These are phyloP conservation scores for Clarias fuscus DNA, from an alignment of 2,797 vertebrate genomes.

Conservation along the genomic window DNA sequence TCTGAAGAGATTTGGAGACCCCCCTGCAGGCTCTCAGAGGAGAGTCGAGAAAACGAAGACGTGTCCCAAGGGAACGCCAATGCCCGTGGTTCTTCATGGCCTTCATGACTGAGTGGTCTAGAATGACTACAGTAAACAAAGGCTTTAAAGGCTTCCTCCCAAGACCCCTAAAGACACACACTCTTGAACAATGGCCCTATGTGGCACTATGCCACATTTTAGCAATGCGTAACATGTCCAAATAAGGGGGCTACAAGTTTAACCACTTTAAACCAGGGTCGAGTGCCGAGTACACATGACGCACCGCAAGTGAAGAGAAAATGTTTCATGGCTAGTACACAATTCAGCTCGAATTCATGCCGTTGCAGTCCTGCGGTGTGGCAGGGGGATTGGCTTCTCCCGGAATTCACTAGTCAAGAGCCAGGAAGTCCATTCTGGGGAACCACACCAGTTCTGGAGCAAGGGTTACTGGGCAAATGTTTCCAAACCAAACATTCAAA, in stretches of 20 bases:
- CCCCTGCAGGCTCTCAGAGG: conserved; percentile 15
- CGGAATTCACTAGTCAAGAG: conserved; percentile 23
- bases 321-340: conserved; percentile 12
- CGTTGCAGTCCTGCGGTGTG: conserved; percentile 19
- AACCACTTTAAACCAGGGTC: conserved; percentile 29
- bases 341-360: conserved; percentile 11
- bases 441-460: conserved; percentile 38
- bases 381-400: background rate
- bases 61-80: conserved; percentile 35
- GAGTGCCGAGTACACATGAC: conserved; percentile 3
- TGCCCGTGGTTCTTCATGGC: conserved; percentile 21
- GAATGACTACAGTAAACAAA: conserved; percentile 47
- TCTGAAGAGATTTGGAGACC: conserved; percentile 25
- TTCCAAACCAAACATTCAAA: conserved; percentile 31
- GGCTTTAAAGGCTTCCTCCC: conserved; percentile 35
- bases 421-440: conserved; percentile 33
- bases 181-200: conserved; percentile 26
- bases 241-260: conserved; percentile 31
- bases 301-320: conserved; percentile 28
- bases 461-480: conserved; percentile 29
- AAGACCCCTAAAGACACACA: background rate
- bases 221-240: conserved; percentile 30
- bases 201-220: conserved; percentile 38
- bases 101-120: conserved; percentile 44
- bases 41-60: conserved; percentile 36